Evolutionary conservation across 2,797 vertebrate species (phyloP).

Genomic region (Nothura maculosa): DNA sequence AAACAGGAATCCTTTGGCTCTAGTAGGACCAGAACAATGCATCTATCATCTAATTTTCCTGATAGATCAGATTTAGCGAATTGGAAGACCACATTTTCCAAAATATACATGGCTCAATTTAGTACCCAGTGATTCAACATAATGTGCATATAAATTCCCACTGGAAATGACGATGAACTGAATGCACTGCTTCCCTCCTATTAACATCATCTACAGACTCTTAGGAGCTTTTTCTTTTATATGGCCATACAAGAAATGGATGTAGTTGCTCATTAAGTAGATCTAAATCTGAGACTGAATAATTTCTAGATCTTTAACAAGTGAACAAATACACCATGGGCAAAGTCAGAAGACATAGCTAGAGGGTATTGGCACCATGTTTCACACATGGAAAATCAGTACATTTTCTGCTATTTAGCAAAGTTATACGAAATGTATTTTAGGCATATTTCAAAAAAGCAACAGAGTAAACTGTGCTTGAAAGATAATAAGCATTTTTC

Average conservation of each 20-base stretch:
- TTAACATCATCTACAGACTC: background rate
- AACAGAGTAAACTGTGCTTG: background rate
- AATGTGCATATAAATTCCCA: background rate
- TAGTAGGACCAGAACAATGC: background rate
- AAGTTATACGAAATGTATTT: background rate
- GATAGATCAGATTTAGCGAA: background rate
- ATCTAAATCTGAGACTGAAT: background rate
- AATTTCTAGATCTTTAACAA: background rate
- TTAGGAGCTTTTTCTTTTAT: background rate
- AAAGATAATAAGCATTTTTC: background rate
- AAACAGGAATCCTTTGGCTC: background rate
- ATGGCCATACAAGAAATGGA: background rate
- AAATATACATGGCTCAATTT: background rate
- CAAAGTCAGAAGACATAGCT: background rate
- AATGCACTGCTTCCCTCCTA: background rate
- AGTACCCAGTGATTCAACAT: background rate
- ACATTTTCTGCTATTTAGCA: conserved; percentile 29
- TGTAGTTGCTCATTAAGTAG: background rate
- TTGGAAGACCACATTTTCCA: background rate
- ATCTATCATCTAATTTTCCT: background rate
- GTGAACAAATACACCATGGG: background rate
- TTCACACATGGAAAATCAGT: conserved; percentile 20
- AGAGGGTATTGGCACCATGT: background rate
- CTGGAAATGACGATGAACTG: accelerated
- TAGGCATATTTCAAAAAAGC: background rate